Conservation (phyloP, 2,888 invertebrate genomes). For the Heteromyza rotundicornis region DNA sequence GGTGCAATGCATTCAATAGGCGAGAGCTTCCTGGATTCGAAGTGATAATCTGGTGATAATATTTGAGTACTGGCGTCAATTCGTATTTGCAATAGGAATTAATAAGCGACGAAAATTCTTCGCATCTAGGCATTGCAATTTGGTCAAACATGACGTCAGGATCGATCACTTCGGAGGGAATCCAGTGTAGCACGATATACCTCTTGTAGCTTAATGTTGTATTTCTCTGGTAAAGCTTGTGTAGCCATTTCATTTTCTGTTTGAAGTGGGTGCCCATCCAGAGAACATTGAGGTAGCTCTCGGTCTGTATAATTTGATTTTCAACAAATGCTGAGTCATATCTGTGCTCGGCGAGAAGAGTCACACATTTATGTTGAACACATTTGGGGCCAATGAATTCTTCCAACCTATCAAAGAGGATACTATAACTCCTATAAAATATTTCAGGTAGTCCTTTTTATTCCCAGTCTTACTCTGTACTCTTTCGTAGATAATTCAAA, state of each 20-base stretch:
- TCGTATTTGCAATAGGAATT: constrained; percentile 71
- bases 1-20: constrained; percentile 38
- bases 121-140: constrained; percentile 72
- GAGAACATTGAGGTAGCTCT: constrained; percentile 68
- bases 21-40: constrained; percentile 60
- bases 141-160: constrained; percentile 63
- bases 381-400: constrained; percentile 39
- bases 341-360: constrained; percentile 65
- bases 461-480: constrained; percentile 34
- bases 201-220: constrained; percentile 41
- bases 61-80: constrained; percentile 71
- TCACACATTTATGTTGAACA: constrained; percentile 53
- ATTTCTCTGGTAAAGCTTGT: constrained; percentile 31
- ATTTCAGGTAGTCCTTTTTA: background rate
- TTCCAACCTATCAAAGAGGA: constrained; percentile 21
- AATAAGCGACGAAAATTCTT: constrained; percentile 49
- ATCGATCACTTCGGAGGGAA: constrained; percentile 69
- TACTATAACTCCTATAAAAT: background rate
- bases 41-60: too few species aligned
- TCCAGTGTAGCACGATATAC: constrained; percentile 72
- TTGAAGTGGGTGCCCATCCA: constrained; percentile 72
- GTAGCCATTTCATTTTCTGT: constrained; percentile 59
- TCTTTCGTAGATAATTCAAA: constrained; percentile 21
- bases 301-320: constrained; percentile 67
- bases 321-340: constrained; percentile 66